A percentile compares a stretch with the other conserved stretches of the same genome.
These are phyloP conservation scores for Nylanderia fulva DNA, from an alignment of 1,140 invertebrate species.

Conservation along the genomic window DNA sequence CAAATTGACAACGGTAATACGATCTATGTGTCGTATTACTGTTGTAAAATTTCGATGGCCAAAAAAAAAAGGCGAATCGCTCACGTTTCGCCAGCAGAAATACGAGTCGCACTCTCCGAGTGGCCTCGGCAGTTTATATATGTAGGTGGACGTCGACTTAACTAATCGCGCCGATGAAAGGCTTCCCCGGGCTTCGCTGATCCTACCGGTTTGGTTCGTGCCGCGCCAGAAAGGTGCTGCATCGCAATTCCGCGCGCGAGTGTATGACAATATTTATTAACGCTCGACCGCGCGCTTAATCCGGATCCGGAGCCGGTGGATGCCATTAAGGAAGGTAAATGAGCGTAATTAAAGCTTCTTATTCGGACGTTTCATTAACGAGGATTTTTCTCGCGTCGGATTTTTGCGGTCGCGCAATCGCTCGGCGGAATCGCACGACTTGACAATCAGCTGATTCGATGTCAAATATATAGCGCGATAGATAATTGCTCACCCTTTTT, in stretches of 20 bases:
- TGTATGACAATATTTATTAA: slow-evolving; percentile 62
- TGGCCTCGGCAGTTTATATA: slow-evolving; percentile 71
- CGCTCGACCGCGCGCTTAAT: slow-evolving; percentile 20
- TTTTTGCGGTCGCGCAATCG: neutral
- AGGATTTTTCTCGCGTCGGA: neutral
- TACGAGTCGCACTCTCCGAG: slow-evolving; percentile 21
- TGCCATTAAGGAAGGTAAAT: slow-evolving; percentile 16
- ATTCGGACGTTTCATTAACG: neutral
- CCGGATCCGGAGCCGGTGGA: neutral
- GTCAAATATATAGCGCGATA: neutral
- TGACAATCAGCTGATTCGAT: neutral
- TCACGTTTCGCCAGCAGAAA: slow-evolving; percentile 18
- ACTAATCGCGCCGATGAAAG: slow-evolving; percentile 79
- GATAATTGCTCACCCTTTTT: neutral
- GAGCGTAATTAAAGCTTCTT: slow-evolving; percentile 31
- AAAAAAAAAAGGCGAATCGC: slow-evolving; percentile 19
- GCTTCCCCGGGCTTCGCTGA: slow-evolving; percentile 82
- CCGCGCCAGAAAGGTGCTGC: slow-evolving; percentile 57
- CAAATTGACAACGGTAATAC: neutral
- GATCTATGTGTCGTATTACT: neutral
- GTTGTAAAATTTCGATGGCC: slow-evolving; percentile 13
- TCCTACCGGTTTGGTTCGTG: slow-evolving; percentile 63
- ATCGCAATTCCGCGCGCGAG: slow-evolving; percentile 68
- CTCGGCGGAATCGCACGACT: neutral
- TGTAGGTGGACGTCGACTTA: slow-evolving; percentile 81